These are phyloP conservation scores for Limnodromus scolopaceus DNA, from an alignment of 2,797 vertebrate species.

Conservation along the genomic window DNA sequence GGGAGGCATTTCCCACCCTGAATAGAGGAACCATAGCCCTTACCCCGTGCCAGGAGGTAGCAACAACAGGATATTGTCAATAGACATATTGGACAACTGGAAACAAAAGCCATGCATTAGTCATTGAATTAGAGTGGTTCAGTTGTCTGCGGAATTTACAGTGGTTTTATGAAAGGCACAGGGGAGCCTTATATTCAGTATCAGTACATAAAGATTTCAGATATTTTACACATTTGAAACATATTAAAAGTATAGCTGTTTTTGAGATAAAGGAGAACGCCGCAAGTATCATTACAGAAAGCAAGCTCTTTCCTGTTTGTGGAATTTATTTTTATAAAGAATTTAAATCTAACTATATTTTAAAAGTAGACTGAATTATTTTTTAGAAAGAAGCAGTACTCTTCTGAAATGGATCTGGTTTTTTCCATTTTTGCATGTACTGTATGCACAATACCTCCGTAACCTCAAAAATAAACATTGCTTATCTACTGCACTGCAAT, in stretches of 20 bases:
- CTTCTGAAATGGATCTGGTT: background rate
- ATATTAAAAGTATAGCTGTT: background rate
- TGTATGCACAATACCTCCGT: background rate
- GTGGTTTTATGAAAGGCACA: background rate
- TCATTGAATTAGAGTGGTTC: background rate
- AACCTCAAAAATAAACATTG: background rate
- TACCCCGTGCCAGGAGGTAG: accelerated
- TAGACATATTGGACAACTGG: background rate
- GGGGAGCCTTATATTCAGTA: background rate
- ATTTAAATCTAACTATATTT: background rate
- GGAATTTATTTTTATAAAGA: background rate
- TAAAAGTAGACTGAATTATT: background rate
- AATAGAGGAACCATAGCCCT: background rate
- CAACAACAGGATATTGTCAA: background rate
- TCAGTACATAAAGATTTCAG: background rate
- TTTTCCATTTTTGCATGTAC: background rate
- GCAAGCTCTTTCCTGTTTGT: background rate
- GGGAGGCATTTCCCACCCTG: background rate
- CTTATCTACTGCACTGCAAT: background rate
- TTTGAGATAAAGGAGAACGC: background rate
- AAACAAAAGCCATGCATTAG: background rate
- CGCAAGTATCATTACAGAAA: background rate
- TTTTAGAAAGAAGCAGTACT: background rate
- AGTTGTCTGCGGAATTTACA: background rate
- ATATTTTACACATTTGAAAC: background rate